Evolutionary conservation across 2,113 vertebrate genomes (phyloP).

Genomic region (Lota lota): DNA sequence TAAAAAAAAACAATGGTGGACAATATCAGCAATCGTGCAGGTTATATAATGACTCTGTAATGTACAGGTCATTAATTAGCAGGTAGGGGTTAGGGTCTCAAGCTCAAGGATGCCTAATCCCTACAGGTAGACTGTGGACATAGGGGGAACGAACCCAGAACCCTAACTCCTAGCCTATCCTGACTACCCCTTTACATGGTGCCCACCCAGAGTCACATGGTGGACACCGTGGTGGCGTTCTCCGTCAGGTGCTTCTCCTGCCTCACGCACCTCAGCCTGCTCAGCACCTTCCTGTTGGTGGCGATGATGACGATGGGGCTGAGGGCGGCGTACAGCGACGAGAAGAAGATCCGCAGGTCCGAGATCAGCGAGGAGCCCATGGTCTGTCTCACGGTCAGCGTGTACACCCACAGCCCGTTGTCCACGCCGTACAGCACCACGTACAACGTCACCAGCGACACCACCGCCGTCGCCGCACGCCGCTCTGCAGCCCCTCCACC

Average conservation of each 20-base stretch:
- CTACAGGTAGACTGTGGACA: too few species aligned
- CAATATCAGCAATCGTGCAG: too few species aligned
- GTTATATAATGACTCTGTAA: too few species aligned
- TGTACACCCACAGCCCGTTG: slow-evolving; percentile 75
- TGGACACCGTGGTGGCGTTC: slow-evolving; percentile 25
- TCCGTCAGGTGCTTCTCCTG: slow-evolving; percentile 31
- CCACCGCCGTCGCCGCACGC: slow-evolving; percentile 67
- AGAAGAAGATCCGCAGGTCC: slow-evolving; percentile 73
- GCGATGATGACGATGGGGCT: slow-evolving; percentile 72
- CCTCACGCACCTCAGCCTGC: slow-evolving; percentile 44
- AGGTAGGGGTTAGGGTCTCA: too few species aligned
- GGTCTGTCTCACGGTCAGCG: slow-evolving; percentile 61
- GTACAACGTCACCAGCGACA: slow-evolving; percentile 67
- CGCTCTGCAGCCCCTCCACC: background rate
- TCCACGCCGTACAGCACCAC: slow-evolving; percentile 70
- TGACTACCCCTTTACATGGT: too few species aligned
- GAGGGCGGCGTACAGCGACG: slow-evolving; percentile 68
- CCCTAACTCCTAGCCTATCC: background rate
- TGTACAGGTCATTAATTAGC: too few species aligned
- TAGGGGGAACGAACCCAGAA: too few species aligned
- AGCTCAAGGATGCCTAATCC: too few species aligned
- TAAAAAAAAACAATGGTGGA: too few species aligned
- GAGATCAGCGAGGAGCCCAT: slow-evolving; percentile 64
- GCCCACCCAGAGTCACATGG: slow-evolving; percentile 20
- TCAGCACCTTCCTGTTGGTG: slow-evolving; percentile 72